A percentile compares a stretch with the other conserved stretches of the same genome.
Evolutionary conservation across 2,888 invertebrate species (phyloP).

Genomic region (Thymelicus lineola): DNA sequence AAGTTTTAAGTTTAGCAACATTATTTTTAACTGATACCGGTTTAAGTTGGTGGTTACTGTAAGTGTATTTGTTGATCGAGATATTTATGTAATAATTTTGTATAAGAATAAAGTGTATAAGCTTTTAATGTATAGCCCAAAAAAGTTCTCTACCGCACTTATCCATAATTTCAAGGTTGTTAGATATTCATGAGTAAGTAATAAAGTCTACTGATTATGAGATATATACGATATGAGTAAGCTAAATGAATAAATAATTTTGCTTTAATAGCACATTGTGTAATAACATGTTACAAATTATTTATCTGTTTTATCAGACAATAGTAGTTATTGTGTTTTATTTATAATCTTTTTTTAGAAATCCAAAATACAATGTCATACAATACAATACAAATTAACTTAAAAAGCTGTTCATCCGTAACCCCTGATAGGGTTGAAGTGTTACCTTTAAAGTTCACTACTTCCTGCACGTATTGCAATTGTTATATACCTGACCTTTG

Average conservation of each 20-base stretch:
- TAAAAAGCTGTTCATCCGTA: conserved; percentile 60
- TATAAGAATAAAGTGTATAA: too few relatives aligned
- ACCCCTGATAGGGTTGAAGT: conserved; percentile 61
- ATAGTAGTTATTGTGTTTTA: background rate
- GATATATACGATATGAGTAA: conserved; percentile 12
- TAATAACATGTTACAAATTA: background rate
- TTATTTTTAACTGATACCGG: too few relatives aligned
- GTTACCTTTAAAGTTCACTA: conserved; percentile 67
- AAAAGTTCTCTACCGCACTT: background rate
- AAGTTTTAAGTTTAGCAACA: too few relatives aligned
- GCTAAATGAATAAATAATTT: conserved; percentile 13
- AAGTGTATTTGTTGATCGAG: too few relatives aligned
- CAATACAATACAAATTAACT: conserved; percentile 56
- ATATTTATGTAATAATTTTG: too few relatives aligned
- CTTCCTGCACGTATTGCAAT: conserved; percentile 54
- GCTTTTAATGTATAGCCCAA: too few relatives aligned
- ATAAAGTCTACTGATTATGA: too few relatives aligned
- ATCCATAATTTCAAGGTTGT: conserved; percentile 25
- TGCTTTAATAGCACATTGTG: conserved; percentile 9
- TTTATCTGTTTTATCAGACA: background rate
- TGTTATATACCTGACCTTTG: conserved; percentile 59
- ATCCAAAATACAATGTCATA: background rate
- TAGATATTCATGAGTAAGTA: conserved; percentile 5
- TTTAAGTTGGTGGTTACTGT: too few relatives aligned
- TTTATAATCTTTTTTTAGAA: too few relatives aligned